Evolutionary conservation across 2,797 vertebrate species (phyloP).

Genomic region (Molossus molossus): DNA sequence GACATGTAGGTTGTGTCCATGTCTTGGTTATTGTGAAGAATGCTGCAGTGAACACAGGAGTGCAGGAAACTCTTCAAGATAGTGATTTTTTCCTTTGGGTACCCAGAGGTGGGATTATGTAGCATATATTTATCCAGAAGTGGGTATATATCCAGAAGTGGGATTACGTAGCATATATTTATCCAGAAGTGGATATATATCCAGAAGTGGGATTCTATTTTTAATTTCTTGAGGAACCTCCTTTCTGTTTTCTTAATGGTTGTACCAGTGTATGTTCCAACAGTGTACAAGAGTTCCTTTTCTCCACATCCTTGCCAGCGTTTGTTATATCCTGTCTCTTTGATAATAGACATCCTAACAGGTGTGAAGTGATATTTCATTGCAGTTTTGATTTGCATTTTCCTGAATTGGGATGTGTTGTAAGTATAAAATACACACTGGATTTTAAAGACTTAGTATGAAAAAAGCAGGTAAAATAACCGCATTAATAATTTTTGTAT

Average conservation of each 20-base stretch:
- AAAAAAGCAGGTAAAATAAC: background rate
- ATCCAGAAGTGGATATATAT: too few relatives aligned
- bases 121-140: too few relatives aligned
- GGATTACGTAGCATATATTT: too few relatives aligned
- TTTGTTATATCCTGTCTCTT: background rate
- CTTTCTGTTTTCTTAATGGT: background rate
- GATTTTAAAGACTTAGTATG: constrained; percentile 3
- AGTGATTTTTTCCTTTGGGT: background rate
- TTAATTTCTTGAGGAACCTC: background rate
- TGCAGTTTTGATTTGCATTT: background rate
- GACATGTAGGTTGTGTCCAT: background rate
- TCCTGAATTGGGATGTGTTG: background rate
- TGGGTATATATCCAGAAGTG: too few relatives aligned
- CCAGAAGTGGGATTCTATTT: background rate
- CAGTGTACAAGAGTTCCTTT: background rate
- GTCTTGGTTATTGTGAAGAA: background rate
- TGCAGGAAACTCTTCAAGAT: background rate
- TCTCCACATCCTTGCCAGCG: background rate
- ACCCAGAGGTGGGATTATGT: background rate
- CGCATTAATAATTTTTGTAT: background rate
- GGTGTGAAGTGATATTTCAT: background rate
- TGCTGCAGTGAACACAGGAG: background rate
- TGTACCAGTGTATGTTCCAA: background rate
- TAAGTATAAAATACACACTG: background rate
- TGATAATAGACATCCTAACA: background rate